Evolutionary conservation across 2,888 invertebrate genomes (phyloP).

Genomic region (Sesamia inferens): DNA sequence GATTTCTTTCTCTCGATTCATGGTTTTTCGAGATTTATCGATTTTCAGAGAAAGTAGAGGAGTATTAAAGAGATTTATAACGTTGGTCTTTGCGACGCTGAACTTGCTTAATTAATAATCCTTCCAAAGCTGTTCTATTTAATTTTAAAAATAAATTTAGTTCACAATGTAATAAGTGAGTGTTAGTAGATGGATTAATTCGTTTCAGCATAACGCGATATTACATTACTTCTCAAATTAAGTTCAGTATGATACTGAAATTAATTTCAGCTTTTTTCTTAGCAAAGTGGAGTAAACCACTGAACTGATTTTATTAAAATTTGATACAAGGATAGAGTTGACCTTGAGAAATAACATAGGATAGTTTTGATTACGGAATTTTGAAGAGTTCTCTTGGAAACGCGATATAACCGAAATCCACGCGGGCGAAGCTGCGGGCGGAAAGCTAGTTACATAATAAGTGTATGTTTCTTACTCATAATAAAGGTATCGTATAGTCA

Average conservation of each 20-base stretch:
- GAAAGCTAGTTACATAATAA: too few relatives aligned
- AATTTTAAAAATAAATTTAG: conserved; percentile 56
- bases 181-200: conserved; percentile 7
- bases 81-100: conserved; percentile 29
- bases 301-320: too few relatives aligned
- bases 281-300: too few relatives aligned
- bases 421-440: too few relatives aligned
- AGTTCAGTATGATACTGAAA: background rate
- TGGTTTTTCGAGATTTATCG: conserved; percentile 28
- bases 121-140: conserved; percentile 44
- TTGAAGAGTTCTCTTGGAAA: too few relatives aligned
- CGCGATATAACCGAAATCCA: too few relatives aligned
- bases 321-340: too few relatives aligned
- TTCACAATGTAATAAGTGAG: conserved; percentile 14
- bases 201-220: background rate
- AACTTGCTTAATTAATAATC: conserved; percentile 59
- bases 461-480: too few relatives aligned
- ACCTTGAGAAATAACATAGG: too few relatives aligned
- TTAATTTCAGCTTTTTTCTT: too few relatives aligned
- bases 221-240: background rate
- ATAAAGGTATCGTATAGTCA: too few relatives aligned
- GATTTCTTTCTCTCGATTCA: conserved; percentile 26
- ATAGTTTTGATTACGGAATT: too few relatives aligned
- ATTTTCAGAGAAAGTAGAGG: conserved; percentile 29
- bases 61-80: conserved; percentile 50